Base-by-base conservation (phyloP, 2,888 invertebrate genomes). In the Orchesellides sinensis region DNA sequence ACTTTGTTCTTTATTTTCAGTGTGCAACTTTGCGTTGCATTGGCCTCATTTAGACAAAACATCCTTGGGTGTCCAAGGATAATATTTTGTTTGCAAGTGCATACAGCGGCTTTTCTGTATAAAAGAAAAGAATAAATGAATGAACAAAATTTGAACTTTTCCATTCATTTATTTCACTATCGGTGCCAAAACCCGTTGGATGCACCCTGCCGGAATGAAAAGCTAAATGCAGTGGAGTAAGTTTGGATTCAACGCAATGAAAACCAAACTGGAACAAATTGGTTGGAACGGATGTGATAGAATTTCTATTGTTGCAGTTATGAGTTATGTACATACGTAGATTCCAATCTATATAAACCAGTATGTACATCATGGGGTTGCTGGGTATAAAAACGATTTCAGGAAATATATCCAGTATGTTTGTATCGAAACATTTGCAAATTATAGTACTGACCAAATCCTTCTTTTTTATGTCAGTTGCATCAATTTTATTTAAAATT, bases 181-280 rank as follows among this genome's bases (percentile, higher is more conserved):
- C 25, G 25, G 47, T 69, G 69, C 54, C 69, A 69, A 69, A 19
- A 69, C 6, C 23, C 21, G 2, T 54, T 12, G 32, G 35, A 1
- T 32, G 54, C 25, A 21, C 35, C 23, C 47, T 27, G 52, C 68
- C 27, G 8, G 8, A 29, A 5, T 29, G 1, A 27, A 52, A n/a
- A n/a, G n/a, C n/a, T n/a, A n/a, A n/a, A n/a, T n/a, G n/a, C 68
- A 14, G 27, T 52, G 25, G 27, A 54, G 54, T 32, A 29, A 49
- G 27, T 29, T 19, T 21, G 17, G n/a, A 52, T 49, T 27, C 49
- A 68, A 52, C 65, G 69, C 61, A 61, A 40, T 17, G 32, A 52
- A 14, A 69, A 75, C n/a, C n/a, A 77, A 78, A 78, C 23, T 59
- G 63, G 61, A 56, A 45, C 49, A 78, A 69, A 78, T 78, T 32